These are phyloP conservation scores for Orchesella cincta DNA, from an alignment of 1,140 invertebrate genomes.

Conservation along the genomic window DNA sequence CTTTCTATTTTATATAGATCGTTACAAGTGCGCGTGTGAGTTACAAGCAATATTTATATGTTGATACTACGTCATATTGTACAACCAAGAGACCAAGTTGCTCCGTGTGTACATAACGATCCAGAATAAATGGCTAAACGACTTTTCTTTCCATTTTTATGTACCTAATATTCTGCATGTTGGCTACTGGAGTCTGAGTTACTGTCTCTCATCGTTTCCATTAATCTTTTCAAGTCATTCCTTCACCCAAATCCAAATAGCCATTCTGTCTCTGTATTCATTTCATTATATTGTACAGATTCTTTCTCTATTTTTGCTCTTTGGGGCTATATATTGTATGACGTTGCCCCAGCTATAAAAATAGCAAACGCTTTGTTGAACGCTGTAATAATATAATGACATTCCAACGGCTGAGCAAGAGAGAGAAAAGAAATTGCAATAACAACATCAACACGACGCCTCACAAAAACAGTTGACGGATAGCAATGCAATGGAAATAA, in stretches of 20 bases:
- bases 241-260: not conserved
- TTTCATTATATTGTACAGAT: not conserved
- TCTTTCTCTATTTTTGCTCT: not conserved
- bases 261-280: not conserved
- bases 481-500: not conserved
- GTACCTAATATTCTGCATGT: not conserved
- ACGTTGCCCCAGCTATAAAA: not conserved
- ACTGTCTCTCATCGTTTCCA: not conserved
- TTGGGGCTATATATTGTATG: not conserved
- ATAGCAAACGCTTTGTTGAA: not conserved
- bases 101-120: too few species aligned
- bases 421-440: not conserved
- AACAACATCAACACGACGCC: not conserved
- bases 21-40: too few species aligned
- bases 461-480: not conserved
- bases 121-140: not conserved
- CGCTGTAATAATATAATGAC: not conserved
- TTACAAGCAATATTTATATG: too few species aligned
- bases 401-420: not conserved
- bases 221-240: not conserved
- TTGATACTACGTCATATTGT: too few species aligned
- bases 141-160: not conserved
- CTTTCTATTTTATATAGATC: too few species aligned
- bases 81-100: too few species aligned
- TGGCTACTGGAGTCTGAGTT: not conserved